Evolutionary conservation across 1,140 invertebrate genomes (phyloP).

Genomic region (Asobara japonica): DNA sequence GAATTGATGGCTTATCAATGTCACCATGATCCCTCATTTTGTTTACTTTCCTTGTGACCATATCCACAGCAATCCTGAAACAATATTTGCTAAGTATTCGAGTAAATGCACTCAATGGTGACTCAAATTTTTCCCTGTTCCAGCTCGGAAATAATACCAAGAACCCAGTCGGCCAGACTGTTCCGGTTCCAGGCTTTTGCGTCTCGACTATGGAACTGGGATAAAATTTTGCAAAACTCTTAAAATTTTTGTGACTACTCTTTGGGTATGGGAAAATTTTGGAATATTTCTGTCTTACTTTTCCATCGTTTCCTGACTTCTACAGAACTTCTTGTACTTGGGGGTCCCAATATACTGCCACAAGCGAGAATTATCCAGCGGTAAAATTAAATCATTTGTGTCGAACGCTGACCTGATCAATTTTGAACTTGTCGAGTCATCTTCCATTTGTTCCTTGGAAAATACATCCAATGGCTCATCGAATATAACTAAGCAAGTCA

Average conservation of each 20-base stretch:
- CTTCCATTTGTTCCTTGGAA: constrained; percentile 67
- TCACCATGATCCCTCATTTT: constrained; percentile 58
- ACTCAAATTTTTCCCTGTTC: background rate
- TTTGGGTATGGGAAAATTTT: too few relatives aligned
- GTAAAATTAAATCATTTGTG: constrained; percentile 77
- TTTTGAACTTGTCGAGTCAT: constrained; percentile 72
- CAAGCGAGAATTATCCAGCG: constrained; percentile 79
- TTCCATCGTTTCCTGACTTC: constrained; percentile 80
- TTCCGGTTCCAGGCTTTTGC: too few relatives aligned
- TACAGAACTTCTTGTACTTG: constrained; percentile 75
- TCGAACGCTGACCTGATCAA: constrained; percentile 77
- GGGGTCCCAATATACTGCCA: constrained; percentile 80
- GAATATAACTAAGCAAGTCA: constrained; percentile 76
- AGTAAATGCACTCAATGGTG: background rate
- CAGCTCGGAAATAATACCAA: too few relatives aligned
- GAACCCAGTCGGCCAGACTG: too few relatives aligned
- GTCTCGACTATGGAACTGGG: too few relatives aligned
- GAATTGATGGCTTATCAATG: constrained; percentile 63
- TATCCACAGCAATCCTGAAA: constrained; percentile 74
- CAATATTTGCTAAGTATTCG: constrained; percentile 17
- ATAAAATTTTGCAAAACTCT: too few relatives aligned
- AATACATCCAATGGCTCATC: constrained; percentile 75
- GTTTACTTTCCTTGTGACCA: constrained; percentile 71
- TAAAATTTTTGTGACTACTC: too few relatives aligned
- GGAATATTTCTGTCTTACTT: too few relatives aligned